Base-by-base conservation (phyloP, 2,888 invertebrate genomes). In the Noctua pronuba region DNA sequence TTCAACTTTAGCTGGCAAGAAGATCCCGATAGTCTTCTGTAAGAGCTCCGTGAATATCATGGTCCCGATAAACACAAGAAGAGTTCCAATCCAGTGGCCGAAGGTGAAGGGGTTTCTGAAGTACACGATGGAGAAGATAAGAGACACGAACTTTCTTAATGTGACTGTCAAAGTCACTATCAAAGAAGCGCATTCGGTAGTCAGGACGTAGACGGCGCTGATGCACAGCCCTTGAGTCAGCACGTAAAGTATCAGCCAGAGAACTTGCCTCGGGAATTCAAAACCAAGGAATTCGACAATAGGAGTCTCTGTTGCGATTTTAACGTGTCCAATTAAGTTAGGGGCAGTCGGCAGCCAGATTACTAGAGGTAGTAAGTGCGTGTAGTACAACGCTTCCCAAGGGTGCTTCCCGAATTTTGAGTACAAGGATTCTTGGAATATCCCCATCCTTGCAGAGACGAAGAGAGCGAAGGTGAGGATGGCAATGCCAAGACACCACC, bases 121-220 rank as follows among this genome's bases (percentile, higher is more conserved):
- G 94, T 99, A 99, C 70, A 99, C 90, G 88, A 99, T 99, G 0
- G 99, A 99, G 92, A 99, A 98, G n/a, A 99, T 94, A 58, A 99
- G 96, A 0, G 99, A 99, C 52, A 99, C 97, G 92, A 99, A 99
- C 95, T 99, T 99, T 71, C 99, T 97, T 75, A 99, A 95, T 0
- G 99, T 99, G 49, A 99, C 98, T 0, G 99, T 99, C 87, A 99
- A 96, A 0, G 99, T 99, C 2, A 99, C 99, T 0, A 99, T 99
- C 66, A 99, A 95, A 0, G 99, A 99, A 0, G 99, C 97, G 92
- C 99, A 99, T 94, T 99, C 99, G 0, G 99, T 98, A 1, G 99
- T 99, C 91, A 99, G 96, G 49, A 98, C 97, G 92, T 99, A 99
- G 2, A 99, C 99, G 16, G 99, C 98, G 92, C 99, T 98, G 82